These are phyloP conservation scores for Poeciliopsis prolifica DNA, from an alignment of 2,113 vertebrate genomes.

Conservation along the genomic window DNA sequence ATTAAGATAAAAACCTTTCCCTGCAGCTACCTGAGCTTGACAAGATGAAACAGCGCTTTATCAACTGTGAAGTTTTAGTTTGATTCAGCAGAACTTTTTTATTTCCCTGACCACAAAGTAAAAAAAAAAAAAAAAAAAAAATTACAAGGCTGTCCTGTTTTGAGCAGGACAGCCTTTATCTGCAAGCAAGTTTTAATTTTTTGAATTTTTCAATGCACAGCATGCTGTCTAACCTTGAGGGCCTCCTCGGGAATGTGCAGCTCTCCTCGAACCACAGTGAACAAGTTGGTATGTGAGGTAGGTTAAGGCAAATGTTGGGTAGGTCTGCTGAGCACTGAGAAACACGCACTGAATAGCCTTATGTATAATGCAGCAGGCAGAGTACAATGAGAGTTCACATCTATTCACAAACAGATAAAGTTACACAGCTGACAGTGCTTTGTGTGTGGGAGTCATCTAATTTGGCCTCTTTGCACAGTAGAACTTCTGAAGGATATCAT, in stretches of 20 bases:
- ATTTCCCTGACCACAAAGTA: slow-evolving; percentile 4
- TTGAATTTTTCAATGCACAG: not conserved
- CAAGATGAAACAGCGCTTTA: slow-evolving; percentile 26
- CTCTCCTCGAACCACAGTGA: slow-evolving; percentile 92
- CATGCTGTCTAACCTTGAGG: slow-evolving; percentile 86
- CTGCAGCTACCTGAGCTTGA: slow-evolving; percentile 14
- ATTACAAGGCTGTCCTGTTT: not conserved
- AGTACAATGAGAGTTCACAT: slow-evolving; percentile 39
- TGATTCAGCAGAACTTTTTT: slow-evolving; percentile 32
- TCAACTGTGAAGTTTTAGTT: slow-evolving; percentile 16
- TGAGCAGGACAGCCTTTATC: not conserved
- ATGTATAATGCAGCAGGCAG: slow-evolving; percentile 64
- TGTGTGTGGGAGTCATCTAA: not conserved
- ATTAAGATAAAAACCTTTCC: slow-evolving; percentile 6
- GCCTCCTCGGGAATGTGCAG: slow-evolving; percentile 96
- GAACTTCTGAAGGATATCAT: slow-evolving; percentile 92
- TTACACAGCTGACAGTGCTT: slow-evolving; percentile 33
- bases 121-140: slow-evolving; percentile 12
- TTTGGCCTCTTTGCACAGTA: not conserved
- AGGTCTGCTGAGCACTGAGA: slow-evolving; percentile 33
- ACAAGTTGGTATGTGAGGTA: slow-evolving; percentile 94
- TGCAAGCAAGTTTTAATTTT: not conserved
- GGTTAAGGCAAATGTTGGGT: slow-evolving; percentile 79
- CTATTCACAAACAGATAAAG: slow-evolving; percentile 44
- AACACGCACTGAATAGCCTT: slow-evolving; percentile 33